Base-by-base conservation (phyloP, 2,113 vertebrate genomes). In the Paralichthys olivaceus region DNA sequence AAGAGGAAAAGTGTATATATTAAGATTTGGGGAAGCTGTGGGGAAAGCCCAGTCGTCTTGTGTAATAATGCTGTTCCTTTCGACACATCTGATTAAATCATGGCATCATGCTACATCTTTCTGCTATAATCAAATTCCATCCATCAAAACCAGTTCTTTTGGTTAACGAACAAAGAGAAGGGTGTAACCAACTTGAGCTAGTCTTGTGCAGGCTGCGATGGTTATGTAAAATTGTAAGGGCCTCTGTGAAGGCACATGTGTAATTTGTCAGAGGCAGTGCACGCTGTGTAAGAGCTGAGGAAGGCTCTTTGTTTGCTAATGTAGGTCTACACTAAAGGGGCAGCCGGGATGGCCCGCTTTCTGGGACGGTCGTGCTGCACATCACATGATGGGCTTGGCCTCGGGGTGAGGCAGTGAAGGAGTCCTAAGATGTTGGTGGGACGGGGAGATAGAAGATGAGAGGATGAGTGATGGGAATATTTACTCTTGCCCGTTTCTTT, bases 381-480 rank as follows among this genome's bases (percentile, higher is more conserved):
- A 80, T 90, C 88, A 85, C 88, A 89, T 89, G 91, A 88, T 84
- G 89, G 85, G 89, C 76, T 79, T 71, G 90, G 85, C 90, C 88
- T 85, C 74, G 0, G 90, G 92, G 87, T 28, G 75, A 85, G 72
- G 71, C 80, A 75, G 66, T 69, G 85, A 72, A 79, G 84, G 69
- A 87, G 74, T 69, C 74, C 8, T 74, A 69, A 87, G 71, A 88
- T 77, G 75, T 72, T 65, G 53, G 79, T 69, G 76, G 80, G 85
- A 68, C 65, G 57, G 15, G 57, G 37, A 29, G 56, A 80, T 62
- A 67, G 70, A 71, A 57, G 81, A 87, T 37, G 61, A 78, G 77
- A 25, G 72, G 67, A 67, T 67, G 74, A 80, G 84, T 78, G 83
- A 86, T 78, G 45, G 75, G 54, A 77, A 56, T 5, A n/a, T 80